Evolutionary conservation across 2,888 invertebrate genomes (phyloP), one percentile per base, ranked within the genome.

Genomic region (Graphium colonna): DNA sequence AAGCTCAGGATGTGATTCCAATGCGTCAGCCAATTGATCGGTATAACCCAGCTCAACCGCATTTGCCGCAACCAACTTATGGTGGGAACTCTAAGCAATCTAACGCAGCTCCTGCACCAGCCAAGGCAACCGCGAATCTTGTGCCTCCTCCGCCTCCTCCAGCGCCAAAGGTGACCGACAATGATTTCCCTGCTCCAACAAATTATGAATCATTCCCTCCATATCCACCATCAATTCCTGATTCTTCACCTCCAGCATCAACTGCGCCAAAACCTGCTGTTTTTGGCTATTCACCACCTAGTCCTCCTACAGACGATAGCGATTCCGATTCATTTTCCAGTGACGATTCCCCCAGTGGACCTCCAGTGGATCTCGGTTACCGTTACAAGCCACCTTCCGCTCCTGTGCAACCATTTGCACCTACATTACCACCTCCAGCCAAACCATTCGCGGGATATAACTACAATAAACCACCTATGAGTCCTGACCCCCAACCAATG

Each of bases 41-140:
- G 13, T 90, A 86, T 59, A 90, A 90, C 65, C 86, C 90, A n/a
- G 89, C 89, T 2, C 87, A 89, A 60, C 86, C 90, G 1, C 87
- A 89, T 65, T 71, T 90, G 54, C 87, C 87, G 0, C 73, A 73
- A 38, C 66, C 69, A n/a, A 67, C 62, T 13, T 84, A 83, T 53
- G 81, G 80, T 7, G 70, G 64, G 53, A 80, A 80, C 54, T 71
- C 79, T n/a, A 80, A 84, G 59, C 79, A 79, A 55, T 73, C 79
- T 1, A 67, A 61, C 55, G 64, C 70, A n/a, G 58, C 51, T 36
- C 47, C 60, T 8, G 55, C 64, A 1, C 71, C 79, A 16, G 52
- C 63, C 1, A 77, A 75, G 56, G 63, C 80, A 7, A 73, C 79
- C 1, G 74, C 82, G 1, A 85, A 71, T 58, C 67, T 85, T 33